phyloP scores from a whole-genome alignment of 2,888 invertebrate genomes.

The Drosophila pegasa region DNA sequence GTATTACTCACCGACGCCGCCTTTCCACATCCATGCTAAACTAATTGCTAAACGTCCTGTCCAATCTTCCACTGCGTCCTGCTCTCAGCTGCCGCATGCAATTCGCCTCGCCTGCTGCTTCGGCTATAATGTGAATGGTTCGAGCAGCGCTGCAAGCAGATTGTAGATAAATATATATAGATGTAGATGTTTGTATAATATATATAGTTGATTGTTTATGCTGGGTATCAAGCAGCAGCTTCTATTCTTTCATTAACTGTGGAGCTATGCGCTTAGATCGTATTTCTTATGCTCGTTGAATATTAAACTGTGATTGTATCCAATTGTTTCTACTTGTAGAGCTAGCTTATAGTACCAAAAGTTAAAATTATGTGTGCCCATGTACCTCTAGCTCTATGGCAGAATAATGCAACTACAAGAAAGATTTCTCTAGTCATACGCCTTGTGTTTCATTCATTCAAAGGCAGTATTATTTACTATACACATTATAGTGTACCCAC shows the following conservation, averaged over 20 bases:
- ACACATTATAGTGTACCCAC: too few relatives aligned
- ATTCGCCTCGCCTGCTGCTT: constrained; percentile 9
- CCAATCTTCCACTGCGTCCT: constrained; percentile 22
- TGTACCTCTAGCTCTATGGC: neutral
- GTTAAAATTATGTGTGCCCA: too few relatives aligned
- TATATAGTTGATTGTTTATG: neutral
- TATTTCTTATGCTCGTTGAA: neutral
- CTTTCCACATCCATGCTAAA: constrained; percentile 67
- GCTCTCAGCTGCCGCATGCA: constrained; percentile 38
- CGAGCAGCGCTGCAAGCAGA: constrained; percentile 22
- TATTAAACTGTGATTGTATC: neutral
- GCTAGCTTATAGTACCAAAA: neutral
- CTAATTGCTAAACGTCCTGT: constrained; percentile 32
- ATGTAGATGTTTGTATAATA: neutral
- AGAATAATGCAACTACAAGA: too few relatives aligned
- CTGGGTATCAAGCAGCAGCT: neutral
- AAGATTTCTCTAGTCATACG: too few relatives aligned
- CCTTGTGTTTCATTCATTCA: too few relatives aligned
- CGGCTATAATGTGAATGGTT: constrained; percentile 1
- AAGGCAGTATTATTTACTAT: too few relatives aligned
- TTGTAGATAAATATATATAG: neutral
- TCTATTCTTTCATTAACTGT: too few relatives aligned
- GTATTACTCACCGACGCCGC: constrained; percentile 68
- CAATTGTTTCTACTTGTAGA: neutral
- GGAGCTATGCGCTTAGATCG: neutral